These are phyloP conservation scores for Vulpes vulpes DNA, from an alignment of 2,113 vertebrate genomes.

Conservation along the genomic window DNA sequence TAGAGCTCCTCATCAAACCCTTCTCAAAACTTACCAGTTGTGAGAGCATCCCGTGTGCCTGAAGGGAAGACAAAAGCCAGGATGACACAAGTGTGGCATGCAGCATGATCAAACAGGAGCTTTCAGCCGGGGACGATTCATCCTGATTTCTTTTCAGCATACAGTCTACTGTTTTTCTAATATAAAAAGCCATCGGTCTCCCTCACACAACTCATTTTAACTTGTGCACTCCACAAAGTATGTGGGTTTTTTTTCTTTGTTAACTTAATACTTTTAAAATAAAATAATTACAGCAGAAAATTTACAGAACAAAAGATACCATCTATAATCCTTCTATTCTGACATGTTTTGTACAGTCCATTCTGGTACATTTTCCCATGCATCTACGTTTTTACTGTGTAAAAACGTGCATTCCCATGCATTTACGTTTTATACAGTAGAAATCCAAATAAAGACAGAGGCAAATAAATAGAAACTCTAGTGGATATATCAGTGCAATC, in stretches of 20 bases:
- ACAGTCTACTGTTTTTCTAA: background rate
- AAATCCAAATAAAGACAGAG: background rate
- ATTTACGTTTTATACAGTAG: background rate
- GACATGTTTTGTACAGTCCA: background rate
- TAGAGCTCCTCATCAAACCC: constrained; percentile 13
- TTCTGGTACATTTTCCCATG: background rate
- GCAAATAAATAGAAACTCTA: background rate
- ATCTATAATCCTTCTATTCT: background rate
- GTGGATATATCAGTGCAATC: background rate
- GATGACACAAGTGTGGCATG: background rate
- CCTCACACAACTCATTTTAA: background rate
- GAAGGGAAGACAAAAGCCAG: constrained; percentile 55
- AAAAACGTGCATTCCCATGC: background rate
- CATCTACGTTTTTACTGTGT: background rate
- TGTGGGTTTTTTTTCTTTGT: background rate
- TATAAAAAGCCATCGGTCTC: background rate
- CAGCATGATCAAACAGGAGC: background rate
- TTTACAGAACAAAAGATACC: background rate
- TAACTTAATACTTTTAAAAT: background rate
- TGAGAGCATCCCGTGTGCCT: background rate
- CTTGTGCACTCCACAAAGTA: background rate
- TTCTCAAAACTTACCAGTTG: constrained; percentile 72
- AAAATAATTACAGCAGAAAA: background rate
- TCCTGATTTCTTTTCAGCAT: background rate
- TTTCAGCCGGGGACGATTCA: background rate